Evolutionary conservation across 2,888 invertebrate species (phyloP).

Genomic region (Aspidiotus destructor): DNA sequence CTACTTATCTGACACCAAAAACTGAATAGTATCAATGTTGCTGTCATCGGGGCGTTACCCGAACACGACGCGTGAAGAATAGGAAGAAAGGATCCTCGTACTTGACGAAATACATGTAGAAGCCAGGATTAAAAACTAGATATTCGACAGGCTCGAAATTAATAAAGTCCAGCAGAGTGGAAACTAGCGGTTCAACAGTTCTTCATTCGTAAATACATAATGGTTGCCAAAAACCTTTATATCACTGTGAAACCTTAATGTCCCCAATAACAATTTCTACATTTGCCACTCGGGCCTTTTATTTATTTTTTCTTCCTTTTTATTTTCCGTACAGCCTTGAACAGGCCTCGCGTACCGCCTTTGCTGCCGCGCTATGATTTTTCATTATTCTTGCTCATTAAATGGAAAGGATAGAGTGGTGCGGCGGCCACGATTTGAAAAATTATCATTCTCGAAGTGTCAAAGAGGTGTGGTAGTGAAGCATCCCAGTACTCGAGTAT

Average conservation of each 20-base stretch:
- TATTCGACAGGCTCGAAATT: conserved; percentile 28
- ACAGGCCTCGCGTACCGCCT: conserved; percentile 32
- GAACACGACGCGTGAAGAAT: background rate
- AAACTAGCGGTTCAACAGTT: conserved; percentile 24
- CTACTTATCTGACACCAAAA: conserved; percentile 15
- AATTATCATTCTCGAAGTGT: conserved; percentile 6
- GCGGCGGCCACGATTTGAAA: conserved; percentile 1
- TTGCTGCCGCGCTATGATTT: conserved; percentile 21
- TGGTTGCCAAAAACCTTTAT: conserved; percentile 20
- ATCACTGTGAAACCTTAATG: conserved; percentile 27
- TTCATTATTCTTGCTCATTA: conserved; percentile 29
- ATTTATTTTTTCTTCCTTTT: conserved; percentile 20
- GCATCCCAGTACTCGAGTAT: too few relatives aligned
- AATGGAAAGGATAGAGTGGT: conserved; percentile 27
- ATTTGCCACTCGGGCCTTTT: conserved; percentile 8
- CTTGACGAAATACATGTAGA: conserved; percentile 5
- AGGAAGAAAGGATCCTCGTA: background rate
- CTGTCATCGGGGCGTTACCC: conserved; percentile 30
- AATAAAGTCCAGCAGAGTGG: conserved; percentile 28
- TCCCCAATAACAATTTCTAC: conserved; percentile 32
- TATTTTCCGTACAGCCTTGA: conserved; percentile 18
- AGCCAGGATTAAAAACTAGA: conserved; percentile 18
- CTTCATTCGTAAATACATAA: conserved; percentile 13
- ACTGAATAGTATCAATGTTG: conserved; percentile 9
- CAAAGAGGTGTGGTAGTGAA: background rate